phyloP scores from a whole-genome alignment of 2,113 vertebrate genomes.

The Calidris pugnax region DNA sequence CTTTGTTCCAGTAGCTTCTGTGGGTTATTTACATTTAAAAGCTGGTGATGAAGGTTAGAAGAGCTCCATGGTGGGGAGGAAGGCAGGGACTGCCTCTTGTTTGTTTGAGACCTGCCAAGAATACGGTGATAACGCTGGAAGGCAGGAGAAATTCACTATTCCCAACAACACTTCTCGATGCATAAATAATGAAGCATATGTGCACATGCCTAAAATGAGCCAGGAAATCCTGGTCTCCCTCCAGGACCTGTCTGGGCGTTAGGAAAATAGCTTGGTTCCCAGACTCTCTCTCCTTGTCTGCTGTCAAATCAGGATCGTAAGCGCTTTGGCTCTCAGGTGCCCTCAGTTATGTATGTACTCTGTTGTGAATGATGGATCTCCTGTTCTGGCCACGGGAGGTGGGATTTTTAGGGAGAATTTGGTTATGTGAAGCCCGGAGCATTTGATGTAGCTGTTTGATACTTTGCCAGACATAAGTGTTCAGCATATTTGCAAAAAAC shows the following conservation, averaged over 20 bases:
- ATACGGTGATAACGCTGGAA: neutral
- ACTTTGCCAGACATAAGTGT: neutral
- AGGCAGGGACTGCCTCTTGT: neutral
- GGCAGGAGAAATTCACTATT: neutral
- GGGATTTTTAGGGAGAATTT: neutral
- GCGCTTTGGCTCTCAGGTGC: neutral
- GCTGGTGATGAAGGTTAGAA: neutral
- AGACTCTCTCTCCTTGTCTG: neutral
- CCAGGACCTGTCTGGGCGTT: neutral
- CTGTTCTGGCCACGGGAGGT: neutral
- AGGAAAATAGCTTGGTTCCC: neutral
- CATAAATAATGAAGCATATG: neutral
- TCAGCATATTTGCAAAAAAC: neutral
- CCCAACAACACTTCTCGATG: neutral
- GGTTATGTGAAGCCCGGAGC: neutral
- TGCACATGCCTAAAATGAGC: neutral
- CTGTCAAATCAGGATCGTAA: neutral
- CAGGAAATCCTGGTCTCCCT: neutral
- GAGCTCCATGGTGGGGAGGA: neutral
- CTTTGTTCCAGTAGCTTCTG: neutral
- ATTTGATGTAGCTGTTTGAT: neutral
- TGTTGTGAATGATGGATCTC: neutral
- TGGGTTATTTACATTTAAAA: neutral
- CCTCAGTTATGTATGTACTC: accelerated
- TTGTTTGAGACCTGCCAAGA: neutral